Evolutionary conservation across 2,797 vertebrate species (phyloP).

Genomic region (Prunella strophiata): DNA sequence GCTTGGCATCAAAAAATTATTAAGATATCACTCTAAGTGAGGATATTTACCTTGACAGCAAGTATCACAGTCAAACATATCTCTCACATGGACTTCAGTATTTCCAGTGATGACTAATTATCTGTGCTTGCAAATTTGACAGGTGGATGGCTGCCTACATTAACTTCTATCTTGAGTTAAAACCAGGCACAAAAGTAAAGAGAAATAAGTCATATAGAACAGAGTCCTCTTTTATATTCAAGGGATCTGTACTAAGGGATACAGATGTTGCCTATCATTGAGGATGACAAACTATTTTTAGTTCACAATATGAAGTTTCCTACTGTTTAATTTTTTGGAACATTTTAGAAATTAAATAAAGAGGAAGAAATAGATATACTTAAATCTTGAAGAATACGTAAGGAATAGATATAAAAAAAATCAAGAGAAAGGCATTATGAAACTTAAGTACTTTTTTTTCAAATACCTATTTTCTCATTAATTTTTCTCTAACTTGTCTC

Average conservation of each 20-base stretch:
- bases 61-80: neutral
- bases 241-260: neutral
- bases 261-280: too few species aligned
- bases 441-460: neutral
- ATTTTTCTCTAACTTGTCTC: neutral
- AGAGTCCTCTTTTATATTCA: neutral
- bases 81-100: neutral
- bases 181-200: neutral
- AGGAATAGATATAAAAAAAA: neutral
- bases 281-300: neutral
- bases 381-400: neutral
- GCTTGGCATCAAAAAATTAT: neutral
- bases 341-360: neutral
- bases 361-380: neutral
- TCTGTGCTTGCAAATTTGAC: neutral
- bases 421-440: neutral
- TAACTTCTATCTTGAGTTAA: neutral
- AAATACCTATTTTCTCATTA: neutral
- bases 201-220: neutral
- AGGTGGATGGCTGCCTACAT: neutral
- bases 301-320: neutral
- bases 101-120: neutral
- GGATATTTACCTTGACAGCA: neutral
- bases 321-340: neutral
- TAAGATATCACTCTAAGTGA: neutral